phyloP scores from a whole-genome alignment of 2,888 invertebrate genomes.

The Geotrupes spiniger region DNA sequence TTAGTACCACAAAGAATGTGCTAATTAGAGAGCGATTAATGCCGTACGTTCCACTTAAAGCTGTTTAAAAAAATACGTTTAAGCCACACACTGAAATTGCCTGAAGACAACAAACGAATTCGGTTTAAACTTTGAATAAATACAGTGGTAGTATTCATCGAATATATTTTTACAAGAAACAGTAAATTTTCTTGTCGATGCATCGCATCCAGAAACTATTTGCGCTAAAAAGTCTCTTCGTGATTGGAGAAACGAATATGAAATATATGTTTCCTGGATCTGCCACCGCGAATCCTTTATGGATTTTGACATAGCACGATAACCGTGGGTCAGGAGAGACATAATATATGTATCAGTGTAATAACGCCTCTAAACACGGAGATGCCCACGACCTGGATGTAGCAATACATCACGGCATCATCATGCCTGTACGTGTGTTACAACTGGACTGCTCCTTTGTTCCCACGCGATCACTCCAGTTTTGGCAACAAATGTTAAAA shows the following conservation, averaged over 20 bases:
- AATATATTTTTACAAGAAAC: too few species aligned
- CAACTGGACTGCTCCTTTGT: conserved; percentile 26
- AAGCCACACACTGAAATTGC: too few species aligned
- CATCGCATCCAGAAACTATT: background rate
- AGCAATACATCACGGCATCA: conserved; percentile 35
- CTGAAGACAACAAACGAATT: too few species aligned
- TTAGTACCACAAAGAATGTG: too few species aligned
- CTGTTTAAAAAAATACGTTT: too few species aligned
- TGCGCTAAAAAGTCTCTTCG: conserved; percentile 11
- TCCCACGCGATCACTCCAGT: conserved; percentile 12
- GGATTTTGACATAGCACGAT: conserved; percentile 34
- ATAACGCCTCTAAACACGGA: conserved; percentile 35
- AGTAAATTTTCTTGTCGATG: too few species aligned
- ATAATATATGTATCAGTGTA: conserved; percentile 38
- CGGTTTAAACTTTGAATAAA: too few species aligned
- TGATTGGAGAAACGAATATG: conserved; percentile 24
- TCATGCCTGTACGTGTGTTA: conserved; percentile 33
- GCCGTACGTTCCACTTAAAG: too few species aligned
- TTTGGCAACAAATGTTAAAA: conserved; percentile 10
- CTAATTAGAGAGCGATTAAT: too few species aligned
- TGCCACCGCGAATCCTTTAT: conserved; percentile 23
- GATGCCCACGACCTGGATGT: conserved; percentile 34
- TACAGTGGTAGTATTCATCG: too few species aligned
- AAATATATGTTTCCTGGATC: conserved; percentile 32
- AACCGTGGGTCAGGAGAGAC: conserved; percentile 34